phyloP scores from a whole-genome alignment of 2,888 invertebrate genomes.

The Nomada goodeniana region DNA sequence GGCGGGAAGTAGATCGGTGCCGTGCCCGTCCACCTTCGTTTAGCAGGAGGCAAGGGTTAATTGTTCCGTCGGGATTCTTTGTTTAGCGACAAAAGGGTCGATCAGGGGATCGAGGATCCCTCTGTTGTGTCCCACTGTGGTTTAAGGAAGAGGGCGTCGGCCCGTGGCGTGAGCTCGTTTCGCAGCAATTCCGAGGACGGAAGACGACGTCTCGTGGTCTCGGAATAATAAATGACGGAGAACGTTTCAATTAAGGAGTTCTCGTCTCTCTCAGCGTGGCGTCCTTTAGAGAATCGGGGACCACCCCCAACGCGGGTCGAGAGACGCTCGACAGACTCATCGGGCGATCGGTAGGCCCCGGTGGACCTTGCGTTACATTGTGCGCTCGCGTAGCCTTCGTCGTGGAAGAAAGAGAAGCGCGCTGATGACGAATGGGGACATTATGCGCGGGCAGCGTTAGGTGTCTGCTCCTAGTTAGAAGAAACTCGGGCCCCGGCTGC shows the following conservation, averaged over 20 bases:
- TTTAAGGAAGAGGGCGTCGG: slow-evolving; percentile 24
- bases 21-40: no score
- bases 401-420: slow-evolving; percentile 51
- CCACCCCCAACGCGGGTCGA: slow-evolving; percentile 72
- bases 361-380: slow-evolving; percentile 35
- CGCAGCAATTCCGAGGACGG: slow-evolving; percentile 50
- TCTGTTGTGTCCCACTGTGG: slow-evolving; percentile 4
- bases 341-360: slow-evolving; percentile 38
- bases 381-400: slow-evolving; percentile 11
- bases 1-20: no score
- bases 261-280: slow-evolving; percentile 80
- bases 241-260: slow-evolving; percentile 81
- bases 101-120: not conserved
- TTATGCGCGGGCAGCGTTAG: slow-evolving; percentile 76
- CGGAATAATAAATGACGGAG: slow-evolving; percentile 80
- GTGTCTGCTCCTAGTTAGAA: slow-evolving; percentile 73
- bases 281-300: slow-evolving; percentile 68
- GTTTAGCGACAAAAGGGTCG: not conserved
- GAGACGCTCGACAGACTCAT: slow-evolving; percentile 39
- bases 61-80: not conserved
- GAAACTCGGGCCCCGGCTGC: slow-evolving; percentile 65
- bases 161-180: not conserved
- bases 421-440: slow-evolving; percentile 79
- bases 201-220: slow-evolving; percentile 77
- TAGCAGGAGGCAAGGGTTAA: no score